A percentile compares a stretch with the other conserved stretches of the same genome.
These are phyloP conservation scores for Leptothorax acervorum DNA, from an alignment of 2,888 invertebrate genomes.

Conservation along the genomic window DNA sequence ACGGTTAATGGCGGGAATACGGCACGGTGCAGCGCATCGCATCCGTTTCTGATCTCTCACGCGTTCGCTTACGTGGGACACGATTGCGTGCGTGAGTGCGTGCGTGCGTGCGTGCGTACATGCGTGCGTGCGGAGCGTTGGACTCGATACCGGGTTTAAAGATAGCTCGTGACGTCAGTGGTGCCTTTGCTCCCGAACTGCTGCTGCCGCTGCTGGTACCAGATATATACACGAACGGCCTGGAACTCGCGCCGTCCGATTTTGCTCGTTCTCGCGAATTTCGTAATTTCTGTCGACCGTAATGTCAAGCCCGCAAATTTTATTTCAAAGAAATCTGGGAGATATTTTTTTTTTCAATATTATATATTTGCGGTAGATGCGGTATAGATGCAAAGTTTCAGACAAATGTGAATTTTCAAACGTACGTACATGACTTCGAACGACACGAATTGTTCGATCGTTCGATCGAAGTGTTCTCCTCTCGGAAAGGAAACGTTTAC, in stretches of 20 bases:
- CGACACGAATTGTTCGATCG: background rate
- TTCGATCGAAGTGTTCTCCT: background rate
- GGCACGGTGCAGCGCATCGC: constrained; percentile 45
- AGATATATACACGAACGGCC: constrained; percentile 25
- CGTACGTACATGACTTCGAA: background rate
- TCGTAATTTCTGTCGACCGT: constrained; percentile 18
- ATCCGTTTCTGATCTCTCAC: constrained; percentile 79
- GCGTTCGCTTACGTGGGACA: constrained; percentile 53
- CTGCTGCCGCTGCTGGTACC: constrained; percentile 27
- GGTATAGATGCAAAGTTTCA: background rate
- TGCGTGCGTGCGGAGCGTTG: constrained; percentile 29
- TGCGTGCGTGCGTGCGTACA: constrained; percentile 39
- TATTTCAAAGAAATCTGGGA: background rate
- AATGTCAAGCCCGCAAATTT: background rate
- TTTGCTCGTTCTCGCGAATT: constrained; percentile 17
- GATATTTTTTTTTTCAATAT: background rate
- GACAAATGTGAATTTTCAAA: background rate
- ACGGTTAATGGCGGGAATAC: constrained; percentile 60
- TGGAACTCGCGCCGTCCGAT: constrained; percentile 13
- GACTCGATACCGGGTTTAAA: constrained; percentile 75
- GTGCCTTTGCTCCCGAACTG: constrained; percentile 58
- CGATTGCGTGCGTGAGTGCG: constrained; percentile 24
- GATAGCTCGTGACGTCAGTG: constrained; percentile 80
- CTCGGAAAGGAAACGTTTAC: background rate
- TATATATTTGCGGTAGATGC: background rate